Base-by-base conservation (phyloP, 2,888 invertebrate genomes). In the Oscheius onirici region DNA sequence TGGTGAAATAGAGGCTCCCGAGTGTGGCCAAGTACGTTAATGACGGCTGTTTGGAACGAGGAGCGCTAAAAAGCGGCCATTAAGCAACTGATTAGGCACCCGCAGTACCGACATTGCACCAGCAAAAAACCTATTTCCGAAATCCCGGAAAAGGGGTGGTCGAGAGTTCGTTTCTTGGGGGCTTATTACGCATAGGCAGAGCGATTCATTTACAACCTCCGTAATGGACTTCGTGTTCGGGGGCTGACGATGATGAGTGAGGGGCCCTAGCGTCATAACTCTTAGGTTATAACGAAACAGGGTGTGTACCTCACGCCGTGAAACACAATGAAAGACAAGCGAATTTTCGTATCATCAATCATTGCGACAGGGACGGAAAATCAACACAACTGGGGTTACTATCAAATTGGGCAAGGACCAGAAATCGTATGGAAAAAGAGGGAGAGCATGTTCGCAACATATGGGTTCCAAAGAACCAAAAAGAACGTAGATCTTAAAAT, bases 81-180 rank as follows among this genome's bases (percentile, higher is more conserved):
- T 60, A 60, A 60, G 60, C 41, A 60, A 60, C 60, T 60, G 60
- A 60, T 60, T 60, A 60, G 60, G 60, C 60, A 60, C 41, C 60
- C 43, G 60, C 41, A 43, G 22, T 43, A 22, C 60, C 60, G 43
- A 11, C 11, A 17, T 17, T 15, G 58, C 3, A n/a, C 28, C 24
- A 15, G 22, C 10, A 13, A 26, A 22, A 55, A 55, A 34, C 3
- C 11, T 11, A 55, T 49, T 49, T 17, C n/a, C n/a, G 22, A 49
- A 46, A 15, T 17, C 20, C 15, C 22, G 15, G 49, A 49, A 17
- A n/a, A 17, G 49, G 17, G 22, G 17, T 22, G 22, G 49, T 49
- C 15, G 49, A 3, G 17, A 49, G 17, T 20, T 15, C 15, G 11
- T 44, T 44, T 44, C 44, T 34, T 34, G 8, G 34, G 34, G 49